These are phyloP conservation scores for Quadriops clusia DNA, from an alignment of 2,888 invertebrate species.

Conservation along the genomic window DNA sequence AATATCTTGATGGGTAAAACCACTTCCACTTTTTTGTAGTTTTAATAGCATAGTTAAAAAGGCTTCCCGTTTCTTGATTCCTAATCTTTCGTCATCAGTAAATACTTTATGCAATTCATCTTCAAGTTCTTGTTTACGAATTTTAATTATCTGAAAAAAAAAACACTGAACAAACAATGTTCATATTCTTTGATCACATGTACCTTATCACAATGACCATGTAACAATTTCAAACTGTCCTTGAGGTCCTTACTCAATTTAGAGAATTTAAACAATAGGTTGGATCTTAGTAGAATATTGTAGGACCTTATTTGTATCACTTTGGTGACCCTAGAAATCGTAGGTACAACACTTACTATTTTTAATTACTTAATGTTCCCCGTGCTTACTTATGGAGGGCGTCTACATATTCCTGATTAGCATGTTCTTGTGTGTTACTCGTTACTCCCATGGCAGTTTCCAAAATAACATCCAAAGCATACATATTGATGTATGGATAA, in stretches of 20 bases:
- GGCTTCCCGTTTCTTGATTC: constrained; percentile 9
- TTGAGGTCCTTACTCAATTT: constrained; percentile 3
- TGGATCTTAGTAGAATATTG: no score
- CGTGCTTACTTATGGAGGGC: constrained; percentile 6
- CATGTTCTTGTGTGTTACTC: constrained; percentile 55
- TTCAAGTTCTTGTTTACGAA: no score
- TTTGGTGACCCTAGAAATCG: background rate
- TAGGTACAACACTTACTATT: constrained; percentile 1
- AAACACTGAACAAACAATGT: no score
- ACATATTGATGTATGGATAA: constrained; percentile 7
- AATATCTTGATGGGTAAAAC: constrained; percentile 11
- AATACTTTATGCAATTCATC: no score
- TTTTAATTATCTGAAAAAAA: no score
- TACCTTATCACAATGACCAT: constrained; percentile 9
- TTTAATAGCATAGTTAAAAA: constrained; percentile 11
- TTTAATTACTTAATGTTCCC: constrained; percentile 1
- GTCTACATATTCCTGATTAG: constrained; percentile 55
- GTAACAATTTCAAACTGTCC: background rate
- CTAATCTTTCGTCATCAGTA: no score
- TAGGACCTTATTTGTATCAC: no score
- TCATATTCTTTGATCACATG: no score
- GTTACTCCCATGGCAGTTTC: constrained; percentile 73
- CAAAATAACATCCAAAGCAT: constrained; percentile 10
- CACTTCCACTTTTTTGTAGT: constrained; percentile 7
- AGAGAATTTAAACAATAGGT: no score